Percentiles rank a stretch among this genome's conserved stretches.
Conservation (phyloP, 2,888 invertebrate genomes). For the Nomada ruficornis region DNA sequence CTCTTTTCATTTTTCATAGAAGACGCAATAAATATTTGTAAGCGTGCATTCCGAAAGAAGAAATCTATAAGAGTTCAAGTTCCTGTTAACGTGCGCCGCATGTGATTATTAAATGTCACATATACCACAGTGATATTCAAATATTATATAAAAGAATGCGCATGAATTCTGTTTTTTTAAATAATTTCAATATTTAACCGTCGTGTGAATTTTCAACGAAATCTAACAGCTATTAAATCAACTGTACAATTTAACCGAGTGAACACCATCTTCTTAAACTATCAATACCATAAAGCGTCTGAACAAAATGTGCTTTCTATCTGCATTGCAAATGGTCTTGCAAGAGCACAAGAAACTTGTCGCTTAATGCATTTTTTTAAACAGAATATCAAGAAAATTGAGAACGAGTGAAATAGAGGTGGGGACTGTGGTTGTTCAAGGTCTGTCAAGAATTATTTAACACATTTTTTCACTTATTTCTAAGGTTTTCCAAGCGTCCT, state of each 20-base stretch:
- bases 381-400: background rate
- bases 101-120: too few relatives aligned
- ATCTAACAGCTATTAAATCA: too few relatives aligned
- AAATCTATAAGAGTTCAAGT: too few relatives aligned
- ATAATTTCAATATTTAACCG: too few relatives aligned
- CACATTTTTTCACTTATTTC: background rate
- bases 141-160: too few relatives aligned
- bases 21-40: background rate
- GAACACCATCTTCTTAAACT: too few relatives aligned
- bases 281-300: background rate
- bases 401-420: background rate
- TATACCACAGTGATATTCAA: too few relatives aligned
- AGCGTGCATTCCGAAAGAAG: too few relatives aligned
- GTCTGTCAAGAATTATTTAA: slow-evolving; percentile 3
- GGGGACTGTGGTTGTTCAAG: background rate
- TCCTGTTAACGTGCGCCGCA: too few relatives aligned
- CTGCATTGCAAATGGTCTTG: background rate
- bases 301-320: background rate
- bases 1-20: background rate
- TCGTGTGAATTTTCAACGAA: too few relatives aligned
- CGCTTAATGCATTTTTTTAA: background rate
- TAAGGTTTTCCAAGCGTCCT: background rate
- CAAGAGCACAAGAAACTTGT: background rate
- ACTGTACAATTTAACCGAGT: too few relatives aligned
- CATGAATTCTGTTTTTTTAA: too few relatives aligned